These are phyloP conservation scores for Leguminivora glycinivorella DNA, from an alignment of 1,140 invertebrate species.

Conservation along the genomic window DNA sequence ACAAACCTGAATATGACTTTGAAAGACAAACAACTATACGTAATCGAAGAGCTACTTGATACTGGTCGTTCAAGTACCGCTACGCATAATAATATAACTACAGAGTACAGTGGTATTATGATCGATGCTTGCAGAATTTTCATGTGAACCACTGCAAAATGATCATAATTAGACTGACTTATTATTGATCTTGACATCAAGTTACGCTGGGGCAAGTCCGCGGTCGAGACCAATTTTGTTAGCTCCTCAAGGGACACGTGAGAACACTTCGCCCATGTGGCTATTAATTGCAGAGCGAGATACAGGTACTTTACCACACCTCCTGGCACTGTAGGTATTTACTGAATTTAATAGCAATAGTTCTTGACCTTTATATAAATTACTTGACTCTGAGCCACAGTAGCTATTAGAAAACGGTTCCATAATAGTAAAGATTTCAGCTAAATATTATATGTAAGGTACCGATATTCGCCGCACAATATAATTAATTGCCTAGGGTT, in stretches of 20 bases:
- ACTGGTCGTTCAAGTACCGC: background rate
- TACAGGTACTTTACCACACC: conserved; percentile 1
- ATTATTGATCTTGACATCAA: background rate
- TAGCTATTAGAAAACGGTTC: conserved; percentile 15
- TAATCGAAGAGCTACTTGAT: background rate
- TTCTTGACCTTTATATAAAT: conserved; percentile 21
- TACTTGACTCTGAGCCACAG: conserved; percentile 11
- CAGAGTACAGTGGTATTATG: background rate
- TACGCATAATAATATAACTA: background rate
- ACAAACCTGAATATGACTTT: background rate
- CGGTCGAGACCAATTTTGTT: background rate
- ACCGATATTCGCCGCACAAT: background rate
- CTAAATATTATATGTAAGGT: background rate
- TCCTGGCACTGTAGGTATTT: conserved; percentile 9
- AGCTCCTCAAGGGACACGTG: background rate
- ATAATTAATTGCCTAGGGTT: background rate
- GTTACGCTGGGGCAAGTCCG: background rate
- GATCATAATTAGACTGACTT: background rate
- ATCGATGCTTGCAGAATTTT: background rate
- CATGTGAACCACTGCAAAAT: background rate
- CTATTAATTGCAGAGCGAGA: conserved; percentile 4
- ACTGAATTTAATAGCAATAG: conserved; percentile 20
- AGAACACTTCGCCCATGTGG: conserved; percentile 4
- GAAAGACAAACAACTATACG: background rate
- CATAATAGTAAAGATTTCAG: background rate